Conservation (phyloP, 2,113 vertebrate genomes). For the Ia io region DNA sequence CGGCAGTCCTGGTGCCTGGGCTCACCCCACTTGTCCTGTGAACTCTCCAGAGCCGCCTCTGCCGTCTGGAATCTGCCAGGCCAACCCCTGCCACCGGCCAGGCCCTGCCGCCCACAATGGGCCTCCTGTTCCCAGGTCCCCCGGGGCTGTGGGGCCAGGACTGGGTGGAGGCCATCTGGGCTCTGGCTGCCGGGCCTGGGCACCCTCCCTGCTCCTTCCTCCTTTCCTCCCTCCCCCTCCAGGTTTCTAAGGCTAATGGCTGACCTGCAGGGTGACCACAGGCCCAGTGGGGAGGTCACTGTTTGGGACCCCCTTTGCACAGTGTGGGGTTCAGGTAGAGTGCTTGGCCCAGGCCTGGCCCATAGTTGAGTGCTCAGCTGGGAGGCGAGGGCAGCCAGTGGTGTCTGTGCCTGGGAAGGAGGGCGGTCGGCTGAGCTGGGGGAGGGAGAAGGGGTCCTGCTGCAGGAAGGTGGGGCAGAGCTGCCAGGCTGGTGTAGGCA, state of each 20-base stretch:
- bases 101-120: conserved; percentile 47
- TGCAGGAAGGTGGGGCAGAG: not conserved
- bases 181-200: not conserved
- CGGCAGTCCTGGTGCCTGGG: rapidly evolving
- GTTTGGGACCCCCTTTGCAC: rapidly evolving
- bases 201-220: not conserved
- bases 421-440: not conserved
- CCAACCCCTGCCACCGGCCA: conserved; percentile 33
- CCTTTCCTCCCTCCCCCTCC: not conserved
- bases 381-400: not conserved
- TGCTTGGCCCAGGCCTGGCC: not conserved
- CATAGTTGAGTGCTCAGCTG: rapidly evolving
- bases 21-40: not conserved
- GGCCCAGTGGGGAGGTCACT: not conserved
- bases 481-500: not conserved
- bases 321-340: rapidly evolving
- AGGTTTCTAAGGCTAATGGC: not conserved
- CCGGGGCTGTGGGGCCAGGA: not conserved
- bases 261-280: not conserved
- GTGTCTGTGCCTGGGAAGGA: not conserved
- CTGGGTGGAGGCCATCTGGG: not conserved
- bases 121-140: conserved; percentile 56
- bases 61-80: conserved; percentile 17
- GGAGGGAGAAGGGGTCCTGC: not conserved
- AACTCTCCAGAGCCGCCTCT: not conserved